Conservation (phyloP, 2,113 vertebrate genomes). For the Dryoscopus gambensis region DNA sequence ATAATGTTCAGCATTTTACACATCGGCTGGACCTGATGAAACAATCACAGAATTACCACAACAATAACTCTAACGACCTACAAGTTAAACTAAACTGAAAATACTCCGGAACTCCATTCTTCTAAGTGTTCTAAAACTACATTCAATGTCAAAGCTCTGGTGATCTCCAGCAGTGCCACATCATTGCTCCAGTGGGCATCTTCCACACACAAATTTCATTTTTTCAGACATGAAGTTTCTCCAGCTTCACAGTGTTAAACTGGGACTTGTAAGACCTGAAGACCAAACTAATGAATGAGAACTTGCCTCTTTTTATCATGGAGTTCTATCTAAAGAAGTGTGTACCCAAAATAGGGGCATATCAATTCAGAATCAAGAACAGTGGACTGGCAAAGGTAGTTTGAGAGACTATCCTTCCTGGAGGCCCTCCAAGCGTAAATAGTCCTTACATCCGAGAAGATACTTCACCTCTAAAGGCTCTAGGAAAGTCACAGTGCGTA, state of each 20-base stretch:
- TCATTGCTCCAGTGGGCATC: not conserved
- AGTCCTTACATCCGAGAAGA: not conserved
- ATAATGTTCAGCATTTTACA: not conserved
- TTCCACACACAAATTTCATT: not conserved
- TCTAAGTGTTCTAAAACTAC: not conserved
- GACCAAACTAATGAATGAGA: not conserved
- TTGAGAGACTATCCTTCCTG: not conserved
- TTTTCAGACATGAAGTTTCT: not conserved
- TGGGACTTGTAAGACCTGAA: not conserved
- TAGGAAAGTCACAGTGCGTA: not conserved
- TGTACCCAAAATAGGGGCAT: not conserved
- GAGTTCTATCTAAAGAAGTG: not conserved
- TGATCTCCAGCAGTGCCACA: not conserved
- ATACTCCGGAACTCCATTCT: not conserved
- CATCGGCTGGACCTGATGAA: not conserved
- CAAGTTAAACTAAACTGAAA: not conserved
- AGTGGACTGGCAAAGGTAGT: not conserved
- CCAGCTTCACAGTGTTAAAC: not conserved
- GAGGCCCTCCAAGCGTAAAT: not conserved
- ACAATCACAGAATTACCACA: fast-evolving
- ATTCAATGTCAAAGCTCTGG: not conserved
- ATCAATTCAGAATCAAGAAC: not conserved
- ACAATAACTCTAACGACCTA: not conserved
- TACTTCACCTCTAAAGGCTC: not conserved
- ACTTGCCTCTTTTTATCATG: not conserved